These are phyloP conservation scores for Drosophila histrio DNA, from an alignment of 2,888 invertebrate genomes.

Conservation along the genomic window DNA sequence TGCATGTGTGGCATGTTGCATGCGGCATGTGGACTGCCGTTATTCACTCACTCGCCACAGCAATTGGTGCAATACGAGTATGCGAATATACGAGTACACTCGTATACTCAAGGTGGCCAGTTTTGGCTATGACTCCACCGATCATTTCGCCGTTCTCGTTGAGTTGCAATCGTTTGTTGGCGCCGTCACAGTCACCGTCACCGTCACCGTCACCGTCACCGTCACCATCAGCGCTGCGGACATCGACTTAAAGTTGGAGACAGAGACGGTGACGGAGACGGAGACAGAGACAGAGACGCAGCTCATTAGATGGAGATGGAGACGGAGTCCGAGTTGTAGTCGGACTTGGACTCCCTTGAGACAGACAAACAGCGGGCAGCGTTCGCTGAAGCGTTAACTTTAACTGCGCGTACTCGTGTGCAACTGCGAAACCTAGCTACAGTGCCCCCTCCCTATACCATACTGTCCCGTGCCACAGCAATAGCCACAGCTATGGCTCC, in stretches of 20 bases:
- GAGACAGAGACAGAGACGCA: background rate
- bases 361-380: slow-evolving; percentile 24
- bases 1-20: slow-evolving; percentile 50
- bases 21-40: slow-evolving; percentile 41
- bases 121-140: slow-evolving; percentile 45
- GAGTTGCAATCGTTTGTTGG: slow-evolving; percentile 47
- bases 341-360: slow-evolving; percentile 16
- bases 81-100: background rate
- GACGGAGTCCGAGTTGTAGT: background rate
- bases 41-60: slow-evolving; percentile 26
- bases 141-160: slow-evolving; percentile 65
- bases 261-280: background rate
- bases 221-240: slow-evolving; percentile 19
- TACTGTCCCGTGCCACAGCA: too few species aligned
- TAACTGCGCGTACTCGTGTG: slow-evolving; percentile 57
- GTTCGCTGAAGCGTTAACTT: slow-evolving; percentile 57
- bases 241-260: slow-evolving; percentile 17
- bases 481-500: too few species aligned
- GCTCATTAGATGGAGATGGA: too few species aligned
- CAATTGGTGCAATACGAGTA: slow-evolving; percentile 48
- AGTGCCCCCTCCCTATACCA: background rate
- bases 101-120: slow-evolving; percentile 42
- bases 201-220: slow-evolving; percentile 11
- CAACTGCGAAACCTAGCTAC: slow-evolving; percentile 39
- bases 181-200: slow-evolving; percentile 21